A percentile compares a stretch with the other conserved stretches of the same genome.
Conservation (phyloP, 2,888 invertebrate genomes). For the Steinernema carpocapsae region DNA sequence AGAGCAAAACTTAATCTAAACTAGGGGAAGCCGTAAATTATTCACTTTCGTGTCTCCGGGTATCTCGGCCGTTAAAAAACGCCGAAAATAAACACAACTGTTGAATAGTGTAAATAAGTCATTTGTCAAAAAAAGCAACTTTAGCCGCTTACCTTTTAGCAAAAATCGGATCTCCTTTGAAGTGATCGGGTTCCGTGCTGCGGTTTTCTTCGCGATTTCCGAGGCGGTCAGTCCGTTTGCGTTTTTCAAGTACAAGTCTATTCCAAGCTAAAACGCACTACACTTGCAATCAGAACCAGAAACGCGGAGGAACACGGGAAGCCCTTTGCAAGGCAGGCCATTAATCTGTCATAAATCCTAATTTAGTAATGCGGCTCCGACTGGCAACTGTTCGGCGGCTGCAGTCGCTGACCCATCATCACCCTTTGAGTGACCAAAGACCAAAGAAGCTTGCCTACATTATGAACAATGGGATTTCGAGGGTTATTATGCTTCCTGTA, state of each 20-base stretch:
- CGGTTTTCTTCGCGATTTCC: slow-evolving; percentile 71
- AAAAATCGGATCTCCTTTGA: slow-evolving; percentile 71
- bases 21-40: background rate
- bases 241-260: slow-evolving; percentile 71
- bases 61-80: background rate
- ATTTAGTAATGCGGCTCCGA: slow-evolving; percentile 17
- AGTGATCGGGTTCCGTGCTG: slow-evolving; percentile 68
- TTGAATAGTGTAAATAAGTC: background rate
- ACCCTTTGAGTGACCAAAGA: background rate
- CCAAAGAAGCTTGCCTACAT: background rate
- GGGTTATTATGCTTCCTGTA: background rate
- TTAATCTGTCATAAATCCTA: slow-evolving; percentile 12
- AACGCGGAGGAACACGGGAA: no score
- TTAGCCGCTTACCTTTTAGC: slow-evolving; percentile 70
- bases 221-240: slow-evolving; percentile 71
- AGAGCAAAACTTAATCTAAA: background rate
- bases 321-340: background rate
- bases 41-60: background rate
- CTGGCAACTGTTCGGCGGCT: slow-evolving; percentile 9
- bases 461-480: background rate
- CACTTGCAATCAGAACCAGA: background rate
- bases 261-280: slow-evolving; percentile 69
- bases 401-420: background rate
- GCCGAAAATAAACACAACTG: slow-evolving; percentile 2
- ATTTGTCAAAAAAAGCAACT: background rate